Evolutionary conservation across 2,797 vertebrate species (phyloP).

Genomic region (Heterohyrax brucei): DNA sequence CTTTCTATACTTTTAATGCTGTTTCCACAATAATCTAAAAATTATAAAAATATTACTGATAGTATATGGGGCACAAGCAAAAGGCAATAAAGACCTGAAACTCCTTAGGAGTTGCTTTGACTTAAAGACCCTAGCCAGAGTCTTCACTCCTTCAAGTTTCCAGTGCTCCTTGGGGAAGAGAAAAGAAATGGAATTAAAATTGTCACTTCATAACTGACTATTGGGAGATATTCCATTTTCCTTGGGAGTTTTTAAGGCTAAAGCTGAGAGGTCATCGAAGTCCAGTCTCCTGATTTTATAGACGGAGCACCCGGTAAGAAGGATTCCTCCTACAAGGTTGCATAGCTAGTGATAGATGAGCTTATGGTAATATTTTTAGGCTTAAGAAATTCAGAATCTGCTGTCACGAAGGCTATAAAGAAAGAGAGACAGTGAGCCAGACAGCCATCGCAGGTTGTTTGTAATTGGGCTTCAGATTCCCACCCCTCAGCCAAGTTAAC

Average conservation of each 20-base stretch:
- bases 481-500: conserved; percentile 62
- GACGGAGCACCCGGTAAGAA: neutral
- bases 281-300: neutral
- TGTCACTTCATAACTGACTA: neutral
- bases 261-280: neutral
- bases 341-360: neutral
- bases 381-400: conserved; percentile 6
- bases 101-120: neutral
- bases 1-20: neutral
- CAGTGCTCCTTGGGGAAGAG: neutral
- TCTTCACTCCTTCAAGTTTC: neutral
- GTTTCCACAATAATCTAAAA: conserved; percentile 41
- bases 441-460: neutral
- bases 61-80: neutral
- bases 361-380: conserved; percentile 71
- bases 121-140: neutral
- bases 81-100: neutral
- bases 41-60: neutral
- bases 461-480: conserved; percentile 4
- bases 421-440: conserved; percentile 23
- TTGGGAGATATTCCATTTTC: neutral
- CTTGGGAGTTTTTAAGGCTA: neutral
- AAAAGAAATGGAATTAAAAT: neutral
- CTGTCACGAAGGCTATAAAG: conserved; percentile 12
- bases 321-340: neutral